Evolutionary conservation across 2,888 invertebrate species (phyloP).

Genomic region (Erebia aethiops): DNA sequence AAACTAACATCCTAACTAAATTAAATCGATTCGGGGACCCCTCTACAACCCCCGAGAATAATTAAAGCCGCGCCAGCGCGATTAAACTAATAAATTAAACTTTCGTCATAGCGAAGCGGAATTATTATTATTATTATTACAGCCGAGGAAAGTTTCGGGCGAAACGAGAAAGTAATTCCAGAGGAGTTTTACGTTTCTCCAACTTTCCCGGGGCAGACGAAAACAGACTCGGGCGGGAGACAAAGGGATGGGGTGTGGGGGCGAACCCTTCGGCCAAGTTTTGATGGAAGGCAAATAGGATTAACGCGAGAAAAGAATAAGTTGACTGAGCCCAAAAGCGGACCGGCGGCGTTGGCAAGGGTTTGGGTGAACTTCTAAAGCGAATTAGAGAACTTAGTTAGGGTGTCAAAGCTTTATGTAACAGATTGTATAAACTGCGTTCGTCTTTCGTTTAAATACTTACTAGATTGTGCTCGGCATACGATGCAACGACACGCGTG

Average conservation of each 20-base stretch:
- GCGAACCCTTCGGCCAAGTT: constrained; percentile 74
- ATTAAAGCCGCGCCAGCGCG: constrained; percentile 74
- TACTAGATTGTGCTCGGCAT: neutral
- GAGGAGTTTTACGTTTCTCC: constrained; percentile 63
- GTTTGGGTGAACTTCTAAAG: constrained; percentile 27
- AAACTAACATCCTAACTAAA: constrained; percentile 31
- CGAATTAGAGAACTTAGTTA: constrained; percentile 28
- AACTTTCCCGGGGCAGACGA: constrained; percentile 73
- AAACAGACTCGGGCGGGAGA: constrained; percentile 78
- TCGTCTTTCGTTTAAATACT: neutral
- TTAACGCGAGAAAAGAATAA: constrained; percentile 76
- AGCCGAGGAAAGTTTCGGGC: constrained; percentile 66
- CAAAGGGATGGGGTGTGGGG: constrained; percentile 59
- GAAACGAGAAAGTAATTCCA: constrained; percentile 79
- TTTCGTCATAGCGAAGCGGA: constrained; percentile 76
- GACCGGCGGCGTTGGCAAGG: constrained; percentile 43
- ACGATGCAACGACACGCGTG: too few relatives aligned
- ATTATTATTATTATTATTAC: constrained; percentile 77
- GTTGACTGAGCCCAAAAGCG: constrained; percentile 64
- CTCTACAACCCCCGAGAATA: constrained; percentile 50
- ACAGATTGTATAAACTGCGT: constrained; percentile 8
- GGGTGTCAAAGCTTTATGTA: constrained; percentile 12
- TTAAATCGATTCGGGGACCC: constrained; percentile 34
- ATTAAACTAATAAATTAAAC: constrained; percentile 82
- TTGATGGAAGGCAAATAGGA: constrained; percentile 81